Evolutionary conservation across 2,113 vertebrate species (phyloP).

Genomic region (Elephantulus edwardii): DNA sequence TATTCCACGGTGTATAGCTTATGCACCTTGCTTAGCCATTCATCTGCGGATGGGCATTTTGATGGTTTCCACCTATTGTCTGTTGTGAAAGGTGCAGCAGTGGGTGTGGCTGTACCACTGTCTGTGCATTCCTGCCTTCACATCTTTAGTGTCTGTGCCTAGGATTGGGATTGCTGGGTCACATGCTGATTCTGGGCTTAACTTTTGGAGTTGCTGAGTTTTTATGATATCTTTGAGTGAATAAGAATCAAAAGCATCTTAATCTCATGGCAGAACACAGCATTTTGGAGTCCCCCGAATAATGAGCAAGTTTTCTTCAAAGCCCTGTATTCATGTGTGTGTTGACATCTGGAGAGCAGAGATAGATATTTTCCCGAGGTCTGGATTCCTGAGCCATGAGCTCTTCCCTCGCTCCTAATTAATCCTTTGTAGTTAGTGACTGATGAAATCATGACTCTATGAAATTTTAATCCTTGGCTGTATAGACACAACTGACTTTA

Average conservation of each 20-base stretch:
- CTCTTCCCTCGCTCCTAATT: constrained; percentile 89
- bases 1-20: not conserved
- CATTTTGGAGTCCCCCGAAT: constrained; percentile 68
- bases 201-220: not conserved
- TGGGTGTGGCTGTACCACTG: not conserved
- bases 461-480: constrained; percentile 84
- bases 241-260: constrained; percentile 15
- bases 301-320: constrained; percentile 77
- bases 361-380: constrained; percentile 83
- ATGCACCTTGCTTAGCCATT: not conserved
- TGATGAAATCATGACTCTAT: constrained; percentile 84
- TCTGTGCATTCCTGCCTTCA: not conserved
- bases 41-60: not conserved
- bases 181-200: not conserved
- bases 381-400: constrained; percentile 76
- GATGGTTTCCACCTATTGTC: not conserved
- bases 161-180: not conserved
- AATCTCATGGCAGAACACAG: constrained; percentile 35
- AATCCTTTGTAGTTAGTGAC: constrained; percentile 92
- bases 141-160: not conserved
- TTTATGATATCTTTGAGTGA: constrained; percentile 22
- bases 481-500: constrained; percentile 79
- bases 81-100: not conserved
- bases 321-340: constrained; percentile 61
- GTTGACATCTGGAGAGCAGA: constrained; percentile 83